These are phyloP conservation scores for Centropus bengalensis DNA, from an alignment of 2,113 vertebrate genomes.

Conservation along the genomic window DNA sequence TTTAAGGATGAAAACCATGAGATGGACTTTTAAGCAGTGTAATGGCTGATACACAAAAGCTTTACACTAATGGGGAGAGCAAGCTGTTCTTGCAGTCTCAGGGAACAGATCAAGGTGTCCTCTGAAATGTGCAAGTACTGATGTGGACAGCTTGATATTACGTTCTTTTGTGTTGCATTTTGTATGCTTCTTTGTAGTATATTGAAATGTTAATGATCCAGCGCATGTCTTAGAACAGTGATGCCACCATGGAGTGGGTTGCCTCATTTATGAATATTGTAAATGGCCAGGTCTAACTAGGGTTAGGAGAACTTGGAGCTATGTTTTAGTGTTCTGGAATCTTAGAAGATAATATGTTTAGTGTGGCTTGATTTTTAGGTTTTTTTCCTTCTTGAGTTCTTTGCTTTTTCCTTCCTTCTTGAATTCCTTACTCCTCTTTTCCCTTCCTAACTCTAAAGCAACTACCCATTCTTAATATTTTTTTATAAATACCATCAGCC, in stretches of 20 bases:
- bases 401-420: too few species aligned
- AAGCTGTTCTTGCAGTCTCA: background rate
- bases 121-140: background rate
- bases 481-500: background rate
- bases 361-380: too few species aligned
- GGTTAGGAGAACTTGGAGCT: background rate
- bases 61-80: accelerated
- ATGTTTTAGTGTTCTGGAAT: background rate
- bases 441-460: background rate
- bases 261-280: background rate
- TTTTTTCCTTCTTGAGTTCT: too few species aligned
- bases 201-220: background rate
- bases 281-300: background rate
- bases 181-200: background rate
- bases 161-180: background rate
- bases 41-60: background rate
- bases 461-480: background rate
- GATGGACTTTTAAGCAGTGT: background rate
- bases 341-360: background rate
- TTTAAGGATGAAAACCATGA: background rate
- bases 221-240: background rate
- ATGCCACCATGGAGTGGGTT: background rate
- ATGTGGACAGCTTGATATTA: background rate
- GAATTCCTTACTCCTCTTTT: background rate
- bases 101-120: background rate